A percentile compares a stretch with the other conserved stretches of the same genome.
These are phyloP conservation scores for Pangasius larnaudii DNA, from an alignment of 2,797 vertebrate species.

Conservation along the genomic window DNA sequence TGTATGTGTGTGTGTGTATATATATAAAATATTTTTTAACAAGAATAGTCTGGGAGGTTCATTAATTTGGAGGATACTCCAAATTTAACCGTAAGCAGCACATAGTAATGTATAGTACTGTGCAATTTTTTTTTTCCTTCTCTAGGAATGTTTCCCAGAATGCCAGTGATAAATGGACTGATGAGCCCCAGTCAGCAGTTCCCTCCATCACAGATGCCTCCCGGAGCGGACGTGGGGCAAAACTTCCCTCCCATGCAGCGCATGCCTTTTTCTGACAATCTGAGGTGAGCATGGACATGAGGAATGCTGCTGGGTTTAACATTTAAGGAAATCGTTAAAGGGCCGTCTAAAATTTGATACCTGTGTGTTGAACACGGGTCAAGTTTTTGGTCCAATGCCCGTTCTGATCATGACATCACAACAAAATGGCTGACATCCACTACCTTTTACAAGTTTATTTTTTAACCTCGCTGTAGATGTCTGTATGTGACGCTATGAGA, in stretches of 20 bases:
- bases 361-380: neutral
- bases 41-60: neutral
- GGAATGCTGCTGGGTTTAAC: neutral
- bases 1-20: too few relatives aligned
- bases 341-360: neutral
- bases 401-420: neutral
- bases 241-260: slow-evolving; percentile 86
- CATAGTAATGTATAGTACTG: neutral
- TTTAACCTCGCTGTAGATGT: neutral
- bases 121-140: neutral
- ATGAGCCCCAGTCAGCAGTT: slow-evolving; percentile 89
- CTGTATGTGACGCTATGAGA: neutral
- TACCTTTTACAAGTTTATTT: neutral
- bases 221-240: slow-evolving; percentile 79
- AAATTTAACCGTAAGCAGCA: neutral
- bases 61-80: neutral
- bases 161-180: slow-evolving; percentile 93
- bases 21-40: neutral
- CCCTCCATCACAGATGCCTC: slow-evolving; percentile 76
- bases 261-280: slow-evolving; percentile 85
- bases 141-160: slow-evolving; percentile 88
- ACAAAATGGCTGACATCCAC: neutral
- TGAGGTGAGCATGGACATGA: slow-evolving; percentile 76
- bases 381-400: neutral
- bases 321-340: neutral